phyloP scores from a whole-genome alignment of 2,888 invertebrate genomes.

The Cephus pygmeus region DNA sequence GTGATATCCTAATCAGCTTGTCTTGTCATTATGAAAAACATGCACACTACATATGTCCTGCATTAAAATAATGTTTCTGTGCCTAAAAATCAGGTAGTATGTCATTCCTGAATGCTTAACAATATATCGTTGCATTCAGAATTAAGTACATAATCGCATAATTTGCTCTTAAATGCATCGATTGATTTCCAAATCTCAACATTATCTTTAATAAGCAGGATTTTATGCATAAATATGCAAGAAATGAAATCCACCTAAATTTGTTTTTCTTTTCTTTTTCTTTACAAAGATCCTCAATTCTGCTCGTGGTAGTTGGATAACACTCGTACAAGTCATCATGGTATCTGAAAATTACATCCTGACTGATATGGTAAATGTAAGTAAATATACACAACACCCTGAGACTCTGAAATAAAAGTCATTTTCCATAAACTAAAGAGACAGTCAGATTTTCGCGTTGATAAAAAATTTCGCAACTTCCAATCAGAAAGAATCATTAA shows the following conservation, averaged over 20 bases:
- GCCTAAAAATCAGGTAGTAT: neutral
- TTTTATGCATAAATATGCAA: neutral
- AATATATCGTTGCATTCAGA: neutral
- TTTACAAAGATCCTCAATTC: neutral
- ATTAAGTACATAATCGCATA: neutral
- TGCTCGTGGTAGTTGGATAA: slow-evolving; percentile 2
- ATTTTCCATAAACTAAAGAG: neutral
- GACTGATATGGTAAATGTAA: slow-evolving; percentile 9
- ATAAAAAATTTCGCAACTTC: neutral
- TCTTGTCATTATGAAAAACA: neutral
- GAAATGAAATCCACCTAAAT: neutral
- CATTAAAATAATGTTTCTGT: neutral
- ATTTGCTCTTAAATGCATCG: neutral
- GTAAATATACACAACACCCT: slow-evolving; percentile 1
- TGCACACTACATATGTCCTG: neutral
- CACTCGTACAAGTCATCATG: slow-evolving; percentile 2
- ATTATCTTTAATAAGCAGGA: neutral
- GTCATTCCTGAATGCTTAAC: neutral
- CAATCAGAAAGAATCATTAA: neutral
- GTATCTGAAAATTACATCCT: slow-evolving; percentile 13
- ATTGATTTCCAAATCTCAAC: neutral
- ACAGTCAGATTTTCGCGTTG: neutral
- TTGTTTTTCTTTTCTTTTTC: neutral
- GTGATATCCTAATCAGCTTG: neutral
- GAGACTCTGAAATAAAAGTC: slow-evolving; percentile 4